These are phyloP conservation scores for Macrosoma leucophasiata DNA, from an alignment of 2,888 invertebrate species.

Conservation along the genomic window DNA sequence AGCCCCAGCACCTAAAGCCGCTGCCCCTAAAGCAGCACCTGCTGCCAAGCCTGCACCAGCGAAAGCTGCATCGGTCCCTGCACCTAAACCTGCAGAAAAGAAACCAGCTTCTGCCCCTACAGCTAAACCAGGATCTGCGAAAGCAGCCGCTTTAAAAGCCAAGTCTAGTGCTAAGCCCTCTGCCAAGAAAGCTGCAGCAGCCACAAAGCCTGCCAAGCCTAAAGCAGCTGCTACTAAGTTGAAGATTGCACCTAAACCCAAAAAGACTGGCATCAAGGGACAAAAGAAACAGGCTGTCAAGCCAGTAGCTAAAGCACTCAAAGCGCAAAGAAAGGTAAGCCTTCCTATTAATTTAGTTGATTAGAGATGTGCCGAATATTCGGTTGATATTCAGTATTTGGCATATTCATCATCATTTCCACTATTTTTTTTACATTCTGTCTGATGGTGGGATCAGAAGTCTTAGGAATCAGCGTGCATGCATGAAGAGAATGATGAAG, in stretches of 20 bases:
- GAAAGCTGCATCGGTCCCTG: slow-evolving; percentile 58
- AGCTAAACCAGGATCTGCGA: slow-evolving; percentile 72
- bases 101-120: slow-evolving; percentile 53
- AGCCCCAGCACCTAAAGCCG: slow-evolving; percentile 60
- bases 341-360: too few species aligned
- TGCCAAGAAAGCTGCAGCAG: slow-evolving; percentile 68
- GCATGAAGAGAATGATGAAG: too few species aligned
- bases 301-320: slow-evolving; percentile 85
- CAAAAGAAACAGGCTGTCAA: slow-evolving; percentile 68
- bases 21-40: slow-evolving; percentile 62
- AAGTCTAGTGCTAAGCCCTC: slow-evolving; percentile 72
- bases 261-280: slow-evolving; percentile 74
- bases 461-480: too few species aligned
- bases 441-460: too few species aligned
- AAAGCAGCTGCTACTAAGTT: slow-evolving; percentile 69
- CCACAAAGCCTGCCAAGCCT: slow-evolving; percentile 61
- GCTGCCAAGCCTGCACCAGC: slow-evolving; percentile 64
- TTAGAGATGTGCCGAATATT: neutral
- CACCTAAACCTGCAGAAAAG: slow-evolving; percentile 56
- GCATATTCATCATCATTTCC: too few species aligned
- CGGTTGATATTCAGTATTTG: neutral
- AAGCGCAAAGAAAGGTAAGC: slow-evolving; percentile 88
- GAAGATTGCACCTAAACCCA: slow-evolving; percentile 71
- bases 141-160: slow-evolving; percentile 65
- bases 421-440: too few species aligned